phyloP scores from a whole-genome alignment of 30 jellyfish, hydroid and myxozoan genomes.

The Pelagia noctiluca region DNA sequence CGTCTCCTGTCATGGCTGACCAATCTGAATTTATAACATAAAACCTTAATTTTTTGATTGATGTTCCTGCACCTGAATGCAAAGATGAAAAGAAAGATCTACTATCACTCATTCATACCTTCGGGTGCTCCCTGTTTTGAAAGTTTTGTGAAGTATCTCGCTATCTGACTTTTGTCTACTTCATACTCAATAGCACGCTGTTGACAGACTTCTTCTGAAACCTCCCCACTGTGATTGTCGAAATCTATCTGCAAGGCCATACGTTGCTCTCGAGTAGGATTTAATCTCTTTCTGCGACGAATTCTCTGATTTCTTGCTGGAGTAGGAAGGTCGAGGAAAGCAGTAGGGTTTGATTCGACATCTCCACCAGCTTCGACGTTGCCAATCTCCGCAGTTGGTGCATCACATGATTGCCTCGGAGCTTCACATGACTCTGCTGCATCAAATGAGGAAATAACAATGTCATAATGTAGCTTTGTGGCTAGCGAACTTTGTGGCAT shows the following conservation, averaged over 20 bases:
- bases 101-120: background rate
- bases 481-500: background rate
- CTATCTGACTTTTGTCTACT: background rate
- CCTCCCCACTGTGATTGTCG: background rate
- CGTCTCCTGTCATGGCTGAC: too few species aligned
- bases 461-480: background rate
- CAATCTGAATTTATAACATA: too few species aligned
- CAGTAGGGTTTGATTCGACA: background rate
- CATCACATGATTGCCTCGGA: background rate
- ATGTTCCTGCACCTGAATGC: too few species aligned
- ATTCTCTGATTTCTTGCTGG: background rate
- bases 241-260: background rate
- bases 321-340: background rate
- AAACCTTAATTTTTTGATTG: too few species aligned
- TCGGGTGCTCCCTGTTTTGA: background rate
- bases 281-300: background rate
- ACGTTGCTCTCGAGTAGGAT: background rate
- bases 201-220: background rate
- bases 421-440: background rate
- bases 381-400: background rate
- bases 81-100: background rate
- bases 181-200: constrained; percentile 19
- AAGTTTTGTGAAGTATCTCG: background rate
- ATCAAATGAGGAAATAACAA: background rate
- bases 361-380: background rate